Percentiles rank a stretch among this genome's conserved stretches.
phyloP scores from a whole-genome alignment of 92 coral and sea anemone genomes.

The Porites cylindrica region DNA sequence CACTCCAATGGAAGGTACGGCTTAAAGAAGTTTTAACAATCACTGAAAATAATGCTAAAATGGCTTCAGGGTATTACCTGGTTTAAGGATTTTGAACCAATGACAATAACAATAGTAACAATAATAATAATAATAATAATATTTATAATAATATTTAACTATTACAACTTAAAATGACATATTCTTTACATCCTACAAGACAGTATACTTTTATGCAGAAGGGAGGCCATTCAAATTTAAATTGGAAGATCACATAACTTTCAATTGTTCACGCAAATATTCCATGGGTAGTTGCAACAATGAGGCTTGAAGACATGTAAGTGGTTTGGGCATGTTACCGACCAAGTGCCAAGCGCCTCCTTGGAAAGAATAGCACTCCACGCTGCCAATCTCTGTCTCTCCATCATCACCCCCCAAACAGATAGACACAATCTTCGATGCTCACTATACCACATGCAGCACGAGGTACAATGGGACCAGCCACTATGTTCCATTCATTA shows the following conservation, averaged over 20 bases:
- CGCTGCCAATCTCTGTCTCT: slow-evolving; percentile 25
- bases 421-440: slow-evolving; percentile 34
- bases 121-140: too few relatives aligned
- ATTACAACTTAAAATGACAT: too few relatives aligned
- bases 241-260: not conserved
- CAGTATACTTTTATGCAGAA: not conserved
- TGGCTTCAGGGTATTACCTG: too few relatives aligned
- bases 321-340: slow-evolving; percentile 33
- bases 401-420: slow-evolving; percentile 63
- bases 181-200: not conserved
- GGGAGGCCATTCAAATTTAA: not conserved
- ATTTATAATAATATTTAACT: too few relatives aligned
- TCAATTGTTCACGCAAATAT: not conserved
- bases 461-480: slow-evolving; percentile 71
- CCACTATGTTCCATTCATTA: slow-evolving; percentile 75
- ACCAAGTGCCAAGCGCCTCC: slow-evolving; percentile 20
- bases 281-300: slow-evolving; percentile 23
- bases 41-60: too few relatives aligned
- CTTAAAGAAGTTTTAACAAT: too few relatives aligned
- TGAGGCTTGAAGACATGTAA: slow-evolving; percentile 41
- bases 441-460: slow-evolving; percentile 68
- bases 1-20: too few relatives aligned
- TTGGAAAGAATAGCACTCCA: slow-evolving; percentile 34
- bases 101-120: too few relatives aligned
- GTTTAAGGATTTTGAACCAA: too few relatives aligned